Percentiles rank a stretch among this genome's conserved stretches.
Evolutionary conservation across 2,113 vertebrate species (phyloP).

Genomic region (Silurus glanis): DNA sequence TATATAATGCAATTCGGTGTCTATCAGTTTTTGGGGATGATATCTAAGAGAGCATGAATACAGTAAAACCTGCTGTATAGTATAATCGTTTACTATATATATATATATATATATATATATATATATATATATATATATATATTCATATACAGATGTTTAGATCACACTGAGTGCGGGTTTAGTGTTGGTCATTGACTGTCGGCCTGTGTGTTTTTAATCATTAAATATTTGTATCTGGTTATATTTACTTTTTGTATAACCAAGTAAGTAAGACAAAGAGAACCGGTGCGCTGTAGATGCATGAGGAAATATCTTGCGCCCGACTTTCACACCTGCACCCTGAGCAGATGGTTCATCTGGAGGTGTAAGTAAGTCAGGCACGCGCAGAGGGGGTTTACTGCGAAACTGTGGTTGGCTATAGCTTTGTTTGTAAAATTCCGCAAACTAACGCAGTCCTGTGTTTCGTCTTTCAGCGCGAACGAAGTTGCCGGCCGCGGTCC

Average conservation of each 20-base stretch:
- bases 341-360: neutral
- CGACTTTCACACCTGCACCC: neutral
- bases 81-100: accelerated
- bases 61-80: neutral
- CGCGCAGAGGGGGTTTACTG: too few species aligned
- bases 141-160: neutral
- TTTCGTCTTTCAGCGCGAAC: constrained; percentile 60
- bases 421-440: too few species aligned
- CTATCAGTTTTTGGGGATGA: neutral
- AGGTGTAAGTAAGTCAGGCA: neutral
- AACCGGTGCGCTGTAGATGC: too few species aligned
- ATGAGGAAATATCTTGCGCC: neutral
- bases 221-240: neutral
- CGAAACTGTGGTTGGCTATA: too few species aligned
- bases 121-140: too few species aligned
- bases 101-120: neutral
- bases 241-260: neutral
- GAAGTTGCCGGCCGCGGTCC: constrained; percentile 46
- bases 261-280: neutral
- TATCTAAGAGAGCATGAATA: neutral
- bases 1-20: too few species aligned
- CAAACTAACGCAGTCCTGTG: neutral
- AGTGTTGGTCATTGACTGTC: neutral
- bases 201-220: neutral
- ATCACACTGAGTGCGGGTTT: neutral